Percentiles rank a stretch among this genome's conserved stretches.
Evolutionary conservation across 2,888 invertebrate genomes (phyloP).

Genomic region (Melinaea marsaeus): DNA sequence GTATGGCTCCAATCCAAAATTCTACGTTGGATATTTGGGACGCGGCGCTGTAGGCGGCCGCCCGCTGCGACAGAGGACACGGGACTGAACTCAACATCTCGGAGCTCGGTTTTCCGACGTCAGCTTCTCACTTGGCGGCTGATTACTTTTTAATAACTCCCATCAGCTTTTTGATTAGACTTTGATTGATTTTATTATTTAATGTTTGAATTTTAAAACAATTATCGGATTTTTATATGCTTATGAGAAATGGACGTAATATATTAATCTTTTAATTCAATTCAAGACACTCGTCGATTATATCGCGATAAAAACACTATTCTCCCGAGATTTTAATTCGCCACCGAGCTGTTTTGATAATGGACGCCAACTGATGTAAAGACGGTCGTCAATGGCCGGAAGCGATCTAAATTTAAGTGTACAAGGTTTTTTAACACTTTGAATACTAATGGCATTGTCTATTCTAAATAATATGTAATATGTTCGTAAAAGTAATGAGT

Average conservation of each 20-base stretch:
- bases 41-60: conserved; percentile 50
- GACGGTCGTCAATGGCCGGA: too few species aligned
- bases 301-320: too few species aligned
- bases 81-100: conserved; percentile 61
- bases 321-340: too few species aligned
- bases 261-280: too few species aligned
- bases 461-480: too few species aligned
- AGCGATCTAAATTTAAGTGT: too few species aligned
- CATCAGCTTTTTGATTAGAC: conserved; percentile 4
- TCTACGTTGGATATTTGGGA: conserved; percentile 61
- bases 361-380: too few species aligned
- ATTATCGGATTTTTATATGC: background rate
- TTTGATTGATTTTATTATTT: background rate
- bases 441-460: too few species aligned
- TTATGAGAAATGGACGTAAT: background rate
- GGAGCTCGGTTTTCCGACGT: conserved; percentile 25
- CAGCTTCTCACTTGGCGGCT: conserved; percentile 29
- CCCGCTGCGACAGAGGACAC: conserved; percentile 51
- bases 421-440: too few species aligned
- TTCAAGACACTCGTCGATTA: too few species aligned
- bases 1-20: conserved; percentile 66
- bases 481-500: too few species aligned
- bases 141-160: conserved; percentile 27
- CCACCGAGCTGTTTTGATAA: too few species aligned
- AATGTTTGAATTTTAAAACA: background rate